A percentile compares a stretch with the other conserved stretches of the same genome.
Evolutionary conservation across 2,888 invertebrate species (phyloP).

Genomic region (Papilio protenor): DNA sequence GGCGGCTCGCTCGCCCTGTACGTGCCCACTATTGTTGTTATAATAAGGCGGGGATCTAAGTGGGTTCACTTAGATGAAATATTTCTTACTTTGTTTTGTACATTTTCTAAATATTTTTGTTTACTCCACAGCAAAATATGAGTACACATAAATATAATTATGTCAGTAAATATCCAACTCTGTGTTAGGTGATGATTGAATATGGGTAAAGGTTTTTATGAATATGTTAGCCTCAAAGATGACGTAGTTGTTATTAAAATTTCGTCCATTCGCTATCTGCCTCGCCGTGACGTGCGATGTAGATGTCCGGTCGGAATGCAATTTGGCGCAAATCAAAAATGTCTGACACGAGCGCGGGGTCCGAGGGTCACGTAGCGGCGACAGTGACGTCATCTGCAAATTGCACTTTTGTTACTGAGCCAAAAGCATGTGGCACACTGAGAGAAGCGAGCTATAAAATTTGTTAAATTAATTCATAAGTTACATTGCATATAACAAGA

Average conservation of each 20-base stretch:
- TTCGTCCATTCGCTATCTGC: not conserved
- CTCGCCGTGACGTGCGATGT: not conserved
- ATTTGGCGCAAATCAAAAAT: slow-evolving; percentile 35
- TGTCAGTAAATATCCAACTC: too few species aligned
- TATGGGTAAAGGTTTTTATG: not conserved
- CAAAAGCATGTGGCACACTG: slow-evolving; percentile 51
- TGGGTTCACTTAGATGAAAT: slow-evolving; percentile 9
- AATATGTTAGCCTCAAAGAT: not conserved
- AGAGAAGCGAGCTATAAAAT: slow-evolving; percentile 45
- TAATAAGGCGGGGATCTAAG: slow-evolving; percentile 28
- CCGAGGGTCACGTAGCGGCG: slow-evolving; percentile 30
- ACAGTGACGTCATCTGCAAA: slow-evolving; percentile 55
- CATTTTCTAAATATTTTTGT: slow-evolving; percentile 1
- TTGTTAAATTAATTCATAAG: slow-evolving; percentile 1
- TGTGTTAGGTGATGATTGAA: not conserved
- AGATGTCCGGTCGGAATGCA: slow-evolving; percentile 24
- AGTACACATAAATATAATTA: not conserved
- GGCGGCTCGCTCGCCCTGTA: not conserved
- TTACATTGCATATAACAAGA: not conserved
- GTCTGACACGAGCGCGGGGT: slow-evolving; percentile 20
- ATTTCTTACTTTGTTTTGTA: slow-evolving; percentile 18
- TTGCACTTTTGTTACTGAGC: slow-evolving; percentile 73
- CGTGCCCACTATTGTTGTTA: slow-evolving; percentile 35
- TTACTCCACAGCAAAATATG: not conserved
- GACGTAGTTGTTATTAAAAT: slow-evolving; percentile 2